A percentile compares a stretch with the other conserved stretches of the same genome.
These are phyloP conservation scores for Trinectes maculatus DNA, from an alignment of 2,113 vertebrate genomes.

Conservation along the genomic window DNA sequence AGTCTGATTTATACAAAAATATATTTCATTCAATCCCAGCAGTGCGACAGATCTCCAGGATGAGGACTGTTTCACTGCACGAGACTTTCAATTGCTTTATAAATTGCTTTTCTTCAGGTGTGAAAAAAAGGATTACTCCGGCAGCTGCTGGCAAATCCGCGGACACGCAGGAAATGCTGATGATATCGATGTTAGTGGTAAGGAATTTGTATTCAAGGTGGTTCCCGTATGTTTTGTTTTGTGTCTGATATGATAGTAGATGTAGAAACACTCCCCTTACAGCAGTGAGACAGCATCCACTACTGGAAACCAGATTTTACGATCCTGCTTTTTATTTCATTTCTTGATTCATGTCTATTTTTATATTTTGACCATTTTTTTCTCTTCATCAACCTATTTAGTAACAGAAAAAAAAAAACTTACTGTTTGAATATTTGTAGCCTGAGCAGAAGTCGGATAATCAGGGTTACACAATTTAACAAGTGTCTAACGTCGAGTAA, in stretches of 20 bases:
- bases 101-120: conserved; percentile 18
- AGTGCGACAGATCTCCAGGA: conserved; percentile 1
- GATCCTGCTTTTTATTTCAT: too few relatives aligned
- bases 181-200: not conserved
- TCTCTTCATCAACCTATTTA: not conserved
- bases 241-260: conserved; percentile 20
- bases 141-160: not conserved
- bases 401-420: not conserved
- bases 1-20: conserved; percentile 1
- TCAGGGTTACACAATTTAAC: too few relatives aligned
- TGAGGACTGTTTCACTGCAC: not conserved
- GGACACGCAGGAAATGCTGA: conserved; percentile 14
- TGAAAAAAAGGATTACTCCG: conserved; percentile 8
- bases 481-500: too few relatives aligned
- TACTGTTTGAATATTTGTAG: not conserved
- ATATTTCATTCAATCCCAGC: not conserved
- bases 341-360: conserved; percentile 4
- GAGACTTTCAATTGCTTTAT: not conserved
- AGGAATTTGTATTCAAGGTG: conserved; percentile 4
- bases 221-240: conserved; percentile 2
- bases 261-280: conserved; percentile 1
- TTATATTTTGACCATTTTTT: not conserved
- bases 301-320: conserved; percentile 12
- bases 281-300: not conserved
- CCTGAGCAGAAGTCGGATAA: not conserved